Evolutionary conservation across 2,113 vertebrate species (phyloP).

Genomic region (Heteronetta atricapilla): DNA sequence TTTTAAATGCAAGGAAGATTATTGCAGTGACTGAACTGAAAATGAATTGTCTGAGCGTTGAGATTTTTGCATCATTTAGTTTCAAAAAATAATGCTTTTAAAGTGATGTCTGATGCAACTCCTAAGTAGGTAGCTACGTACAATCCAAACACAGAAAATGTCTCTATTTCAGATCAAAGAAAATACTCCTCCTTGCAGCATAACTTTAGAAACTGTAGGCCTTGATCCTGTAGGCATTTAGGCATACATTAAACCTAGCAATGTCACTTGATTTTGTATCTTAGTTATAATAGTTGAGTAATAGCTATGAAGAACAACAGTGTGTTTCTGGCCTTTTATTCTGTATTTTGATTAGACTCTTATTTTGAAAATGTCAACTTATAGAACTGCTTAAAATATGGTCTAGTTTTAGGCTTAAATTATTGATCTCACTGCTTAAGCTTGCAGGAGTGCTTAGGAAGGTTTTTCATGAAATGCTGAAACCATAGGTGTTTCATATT

Average conservation of each 20-base stretch:
- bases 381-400: not conserved
- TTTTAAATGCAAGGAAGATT: not conserved
- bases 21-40: not conserved
- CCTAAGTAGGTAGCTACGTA: not conserved
- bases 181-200: not conserved
- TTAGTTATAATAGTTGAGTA: not conserved
- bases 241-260: not conserved
- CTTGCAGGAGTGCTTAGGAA: not conserved
- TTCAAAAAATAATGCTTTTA: not conserved
- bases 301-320: not conserved
- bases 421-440: not conserved
- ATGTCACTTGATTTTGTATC: not conserved
- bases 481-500: not conserved
- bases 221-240: not conserved
- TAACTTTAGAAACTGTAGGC: not conserved
- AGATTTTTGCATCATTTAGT: not conserved
- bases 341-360: not conserved
- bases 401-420: not conserved
- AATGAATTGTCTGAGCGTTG: not conserved
- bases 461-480: not conserved
- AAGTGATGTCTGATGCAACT: not conserved
- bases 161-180: not conserved
- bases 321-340: not conserved
- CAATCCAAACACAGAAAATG: not conserved
- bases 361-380: not conserved